Conservation (phyloP, 2,888 invertebrate genomes). For the Heterodera filipjevi region DNA sequence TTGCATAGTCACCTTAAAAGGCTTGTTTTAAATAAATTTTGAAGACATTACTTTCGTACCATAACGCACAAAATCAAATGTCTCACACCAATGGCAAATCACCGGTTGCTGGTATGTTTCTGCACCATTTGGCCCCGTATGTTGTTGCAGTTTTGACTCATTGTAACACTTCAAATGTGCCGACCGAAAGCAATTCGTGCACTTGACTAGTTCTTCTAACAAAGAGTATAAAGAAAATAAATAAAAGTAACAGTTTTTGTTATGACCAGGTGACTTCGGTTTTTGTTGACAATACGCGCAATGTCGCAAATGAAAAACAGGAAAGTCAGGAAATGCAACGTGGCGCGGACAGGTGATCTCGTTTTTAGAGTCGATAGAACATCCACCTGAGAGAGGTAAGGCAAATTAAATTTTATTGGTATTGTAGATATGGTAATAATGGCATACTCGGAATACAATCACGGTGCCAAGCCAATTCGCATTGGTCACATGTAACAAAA, state of each 20-base stretch:
- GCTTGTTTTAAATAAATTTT: neutral
- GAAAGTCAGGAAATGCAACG: conserved; percentile 25
- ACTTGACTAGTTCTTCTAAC: conserved; percentile 26
- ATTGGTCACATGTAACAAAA: conserved; percentile 32
- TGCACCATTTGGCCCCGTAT: neutral
- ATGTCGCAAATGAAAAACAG: conserved; percentile 24
- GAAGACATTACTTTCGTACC: neutral
- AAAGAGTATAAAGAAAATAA: neutral
- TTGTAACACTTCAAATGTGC: conserved; percentile 32
- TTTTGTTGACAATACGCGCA: conserved; percentile 36
- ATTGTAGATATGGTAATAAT: too few relatives aligned
- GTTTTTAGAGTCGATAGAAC: conserved; percentile 13
- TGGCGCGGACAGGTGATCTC: conserved; percentile 37
- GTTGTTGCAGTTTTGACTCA: conserved; percentile 9
- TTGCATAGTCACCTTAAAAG: conserved; percentile 15
- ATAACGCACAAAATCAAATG: conserved; percentile 37
- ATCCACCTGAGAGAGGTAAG: conserved; percentile 30
- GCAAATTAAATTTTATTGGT: too few relatives aligned
- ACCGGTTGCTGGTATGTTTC: neutral
- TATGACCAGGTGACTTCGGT: neutral
- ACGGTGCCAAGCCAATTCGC: conserved; percentile 37
- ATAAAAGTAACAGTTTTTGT: neutral
- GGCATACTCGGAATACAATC: conserved; percentile 19
- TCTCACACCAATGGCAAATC: conserved; percentile 36
- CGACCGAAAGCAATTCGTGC: conserved; percentile 33